Base-by-base conservation (phyloP, 2,113 vertebrate species). In the Gadus chalcogrammus region DNA sequence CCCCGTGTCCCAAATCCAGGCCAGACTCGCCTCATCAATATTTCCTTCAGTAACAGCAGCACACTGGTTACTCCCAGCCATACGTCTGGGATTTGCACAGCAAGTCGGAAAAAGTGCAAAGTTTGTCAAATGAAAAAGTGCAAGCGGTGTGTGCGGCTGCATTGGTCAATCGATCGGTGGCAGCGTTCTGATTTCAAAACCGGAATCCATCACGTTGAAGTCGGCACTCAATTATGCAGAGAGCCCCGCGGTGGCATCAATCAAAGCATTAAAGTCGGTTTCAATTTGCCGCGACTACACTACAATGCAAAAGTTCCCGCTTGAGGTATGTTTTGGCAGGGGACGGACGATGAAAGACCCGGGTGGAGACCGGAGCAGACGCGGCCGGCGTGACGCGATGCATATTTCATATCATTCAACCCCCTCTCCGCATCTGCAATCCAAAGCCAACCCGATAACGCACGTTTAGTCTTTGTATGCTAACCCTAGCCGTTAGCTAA, bases 211-310 rank as follows among this genome's bases (percentile, higher is more conserved):
- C 81, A 75, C 31, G 64, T 55, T 71, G 76, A 58, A 16, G 55
- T 17, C 15, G 9, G n/a, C 65, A 74, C 52, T 79, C 78, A 72
- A 1, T n/a, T 15, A 67, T 74, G 79, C 67, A 53, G 74, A 80
- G 78, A 27, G 71, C 68, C 52, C 69, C 68, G 27, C 3, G 59
- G 28, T 17, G 4, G 55, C 77, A 84, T 89, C 79, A 79, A 73
- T 81, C 84, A 84, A 38, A 65, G 71, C 31, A 52, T 20, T 81
- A 79, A 86, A 77, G 77, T 71, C 74, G 63, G 64, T 79, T 74
- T 72, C 73, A 82, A 83, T 89, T 83, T 85, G 67, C 74, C 62
- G 67, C 80, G 82, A 82, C 74, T 24, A 70, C 38, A 9, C 42
- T 13, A 76, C 73, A 62, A 65, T 8, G 24, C 24, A 1, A 64